Percentiles rank a stretch among this genome's conserved stretches.
Evolutionary conservation across 2,797 vertebrate species (phyloP).

Genomic region (Phoebastria nigripes): DNA sequence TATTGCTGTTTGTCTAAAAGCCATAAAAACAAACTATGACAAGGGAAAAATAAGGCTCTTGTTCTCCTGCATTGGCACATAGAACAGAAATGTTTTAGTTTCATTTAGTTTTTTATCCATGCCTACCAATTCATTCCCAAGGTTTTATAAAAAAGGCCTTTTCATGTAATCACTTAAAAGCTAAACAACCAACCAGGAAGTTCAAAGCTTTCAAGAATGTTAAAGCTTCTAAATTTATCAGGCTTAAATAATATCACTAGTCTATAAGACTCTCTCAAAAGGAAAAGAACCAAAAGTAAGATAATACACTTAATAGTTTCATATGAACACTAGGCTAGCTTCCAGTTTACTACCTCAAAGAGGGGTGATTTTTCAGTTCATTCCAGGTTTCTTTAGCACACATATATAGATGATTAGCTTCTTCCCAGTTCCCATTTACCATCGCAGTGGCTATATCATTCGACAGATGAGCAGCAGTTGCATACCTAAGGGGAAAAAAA

Average conservation of each 20-base stretch:
- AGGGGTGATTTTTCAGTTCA: conserved; percentile 72
- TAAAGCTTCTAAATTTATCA: neutral
- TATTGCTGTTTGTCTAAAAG: neutral
- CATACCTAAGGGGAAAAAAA: conserved; percentile 74
- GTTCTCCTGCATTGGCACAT: neutral
- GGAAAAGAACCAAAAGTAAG: neutral
- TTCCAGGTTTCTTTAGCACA: conserved; percentile 82
- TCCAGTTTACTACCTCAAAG: conserved; percentile 79
- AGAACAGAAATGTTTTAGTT: neutral
- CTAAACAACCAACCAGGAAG: neutral
- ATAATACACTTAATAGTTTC: neutral
- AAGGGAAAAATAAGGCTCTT: neutral
- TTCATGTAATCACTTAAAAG: neutral
- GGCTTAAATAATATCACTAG: neutral
- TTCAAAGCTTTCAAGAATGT: neutral
- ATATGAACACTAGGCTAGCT: neutral
- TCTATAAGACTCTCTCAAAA: neutral
- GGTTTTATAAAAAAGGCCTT: neutral
- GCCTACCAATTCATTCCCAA: neutral
- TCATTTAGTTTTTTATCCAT: neutral
- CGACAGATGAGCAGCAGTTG: conserved; percentile 81
- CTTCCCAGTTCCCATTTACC: conserved; percentile 86
- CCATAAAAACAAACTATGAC: neutral
- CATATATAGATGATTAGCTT: conserved; percentile 80
- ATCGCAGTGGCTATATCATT: conserved; percentile 82